Evolutionary conservation across 2,888 invertebrate genomes (phyloP).

Genomic region (Dicycla oo): DNA sequence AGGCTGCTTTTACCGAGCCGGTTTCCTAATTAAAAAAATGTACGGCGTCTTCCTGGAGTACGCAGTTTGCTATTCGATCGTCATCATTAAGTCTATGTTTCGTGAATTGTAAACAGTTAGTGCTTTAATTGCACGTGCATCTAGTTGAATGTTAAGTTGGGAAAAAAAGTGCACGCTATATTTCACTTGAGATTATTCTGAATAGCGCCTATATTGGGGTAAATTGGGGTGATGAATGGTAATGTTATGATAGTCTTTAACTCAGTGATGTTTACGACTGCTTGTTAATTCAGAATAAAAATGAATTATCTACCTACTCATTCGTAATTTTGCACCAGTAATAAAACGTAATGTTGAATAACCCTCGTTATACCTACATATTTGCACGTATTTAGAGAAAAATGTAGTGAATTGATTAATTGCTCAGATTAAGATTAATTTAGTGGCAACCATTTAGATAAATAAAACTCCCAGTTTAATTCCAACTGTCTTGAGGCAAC

Average conservation of each 20-base stretch:
- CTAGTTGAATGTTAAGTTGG: slow-evolving; percentile 45
- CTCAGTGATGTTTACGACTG: slow-evolving; percentile 6
- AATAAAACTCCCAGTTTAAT: slow-evolving; percentile 23
- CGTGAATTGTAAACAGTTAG: slow-evolving; percentile 58
- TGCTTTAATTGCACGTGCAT: slow-evolving; percentile 58
- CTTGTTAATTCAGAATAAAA: slow-evolving; percentile 24
- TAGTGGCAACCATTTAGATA: not conserved
- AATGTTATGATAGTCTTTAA: not conserved
- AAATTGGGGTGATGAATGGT: slow-evolving; percentile 4
- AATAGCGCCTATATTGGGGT: slow-evolving; percentile 12
- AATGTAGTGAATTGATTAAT: not conserved
- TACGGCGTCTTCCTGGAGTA: slow-evolving; percentile 64
- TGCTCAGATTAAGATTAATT: not conserved
- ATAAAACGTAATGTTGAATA: not conserved
- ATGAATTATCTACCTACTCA: not conserved
- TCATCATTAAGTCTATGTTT: slow-evolving; percentile 58
- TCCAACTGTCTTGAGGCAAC: slow-evolving; percentile 22
- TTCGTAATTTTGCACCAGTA: not conserved
- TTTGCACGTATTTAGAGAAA: not conserved
- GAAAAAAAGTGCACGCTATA: slow-evolving; percentile 27
- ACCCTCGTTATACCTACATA: not conserved
- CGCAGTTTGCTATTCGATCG: slow-evolving; percentile 53
- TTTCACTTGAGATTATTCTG: slow-evolving; percentile 13
- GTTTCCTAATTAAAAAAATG: slow-evolving; percentile 89
- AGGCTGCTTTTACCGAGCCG: slow-evolving; percentile 87